These are phyloP conservation scores for Bradypodion pumilum DNA, from an alignment of 2,797 vertebrate species.

Conservation along the genomic window DNA sequence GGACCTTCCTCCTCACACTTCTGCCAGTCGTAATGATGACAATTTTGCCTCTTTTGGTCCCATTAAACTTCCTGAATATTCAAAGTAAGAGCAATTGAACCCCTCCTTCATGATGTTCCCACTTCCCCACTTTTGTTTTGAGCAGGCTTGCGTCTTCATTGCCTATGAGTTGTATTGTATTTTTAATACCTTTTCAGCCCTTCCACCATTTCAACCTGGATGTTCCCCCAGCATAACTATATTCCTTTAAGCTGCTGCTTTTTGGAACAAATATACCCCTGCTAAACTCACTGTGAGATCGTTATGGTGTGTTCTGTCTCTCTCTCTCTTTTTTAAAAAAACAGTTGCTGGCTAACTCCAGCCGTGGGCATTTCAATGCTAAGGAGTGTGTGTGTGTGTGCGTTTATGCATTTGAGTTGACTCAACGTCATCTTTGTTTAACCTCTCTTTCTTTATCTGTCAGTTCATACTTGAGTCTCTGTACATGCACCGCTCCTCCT, in stretches of 20 bases:
- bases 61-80: neutral
- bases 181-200: neutral
- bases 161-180: neutral
- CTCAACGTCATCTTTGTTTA: constrained; percentile 22
- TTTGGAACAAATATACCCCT: neutral
- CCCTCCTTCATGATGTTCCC: neutral
- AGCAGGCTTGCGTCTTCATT: neutral
- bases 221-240: no score
- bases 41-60: neutral
- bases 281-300: neutral
- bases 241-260: neutral
- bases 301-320: neutral
- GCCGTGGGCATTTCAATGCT: constrained; percentile 19
- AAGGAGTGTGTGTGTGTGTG: neutral
- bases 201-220: neutral
- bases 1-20: neutral
- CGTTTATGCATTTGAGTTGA: constrained; percentile 24
- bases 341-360: constrained; percentile 13
- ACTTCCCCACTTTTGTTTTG: neutral
- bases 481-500: neutral
- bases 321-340: neutral
- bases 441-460: constrained; percentile 26
- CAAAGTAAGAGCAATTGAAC: neutral
- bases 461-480: constrained; percentile 23
- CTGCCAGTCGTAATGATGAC: neutral